phyloP scores from a whole-genome alignment of 2,797 vertebrate genomes.

The Cheirogaleus major region DNA sequence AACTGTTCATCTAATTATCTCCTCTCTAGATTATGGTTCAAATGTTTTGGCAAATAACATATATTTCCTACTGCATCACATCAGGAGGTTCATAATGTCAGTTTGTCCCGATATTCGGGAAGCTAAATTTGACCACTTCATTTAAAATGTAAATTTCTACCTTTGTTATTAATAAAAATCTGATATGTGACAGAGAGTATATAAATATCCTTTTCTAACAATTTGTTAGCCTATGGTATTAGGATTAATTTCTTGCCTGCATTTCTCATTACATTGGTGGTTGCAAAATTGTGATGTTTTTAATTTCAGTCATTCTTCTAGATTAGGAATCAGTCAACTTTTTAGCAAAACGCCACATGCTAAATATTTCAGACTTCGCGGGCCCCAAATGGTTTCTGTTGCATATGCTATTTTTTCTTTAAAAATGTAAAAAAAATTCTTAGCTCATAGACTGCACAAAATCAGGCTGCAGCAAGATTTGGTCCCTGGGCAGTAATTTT shows the following conservation, averaged over 20 bases:
- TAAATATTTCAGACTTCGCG: neutral
- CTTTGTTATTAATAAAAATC: neutral
- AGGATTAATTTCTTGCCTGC: neutral
- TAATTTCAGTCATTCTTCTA: neutral
- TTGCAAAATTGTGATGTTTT: neutral
- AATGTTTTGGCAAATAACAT: neutral
- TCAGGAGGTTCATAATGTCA: neutral
- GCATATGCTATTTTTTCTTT: neutral
- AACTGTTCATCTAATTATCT: neutral
- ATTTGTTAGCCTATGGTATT: neutral
- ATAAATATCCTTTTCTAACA: neutral
- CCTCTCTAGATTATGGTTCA: neutral
- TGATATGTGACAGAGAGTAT: neutral
- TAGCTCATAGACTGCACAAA: neutral
- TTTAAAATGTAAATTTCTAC: neutral
- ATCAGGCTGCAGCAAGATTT: neutral
- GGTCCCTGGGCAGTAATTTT: neutral
- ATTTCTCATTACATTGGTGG: neutral
- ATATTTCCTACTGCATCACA: neutral
- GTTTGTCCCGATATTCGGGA: neutral
- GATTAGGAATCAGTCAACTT: neutral
- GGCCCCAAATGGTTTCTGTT: neutral
- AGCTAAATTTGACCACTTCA: neutral
- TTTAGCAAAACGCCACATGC: neutral
- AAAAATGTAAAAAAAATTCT: neutral